A percentile compares a stretch with the other conserved stretches of the same genome.
Evolutionary conservation across 30 jellyfish, hydroid and myxozoan genomes (phyloP).

Genomic region (Aurelia coerulea): DNA sequence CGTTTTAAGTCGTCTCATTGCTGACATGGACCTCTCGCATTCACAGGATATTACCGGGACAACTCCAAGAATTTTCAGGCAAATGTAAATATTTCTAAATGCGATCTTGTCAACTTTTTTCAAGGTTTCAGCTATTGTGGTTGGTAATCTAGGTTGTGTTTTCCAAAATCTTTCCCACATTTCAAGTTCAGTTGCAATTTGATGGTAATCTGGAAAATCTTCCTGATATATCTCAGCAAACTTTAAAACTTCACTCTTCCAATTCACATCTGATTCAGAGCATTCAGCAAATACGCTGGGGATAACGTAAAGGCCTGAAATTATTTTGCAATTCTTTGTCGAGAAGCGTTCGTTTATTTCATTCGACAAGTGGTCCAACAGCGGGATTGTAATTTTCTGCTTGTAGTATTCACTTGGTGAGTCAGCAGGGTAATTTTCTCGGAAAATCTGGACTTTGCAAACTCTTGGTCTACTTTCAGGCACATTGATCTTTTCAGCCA

Average conservation of each 20-base stretch:
- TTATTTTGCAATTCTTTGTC: neutral
- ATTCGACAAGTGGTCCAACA: slow-evolving; percentile 23
- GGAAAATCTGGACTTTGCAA: neutral
- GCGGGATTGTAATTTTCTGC: slow-evolving; percentile 25
- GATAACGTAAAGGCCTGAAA: slow-evolving; percentile 22
- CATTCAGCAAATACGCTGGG: slow-evolving; percentile 11
- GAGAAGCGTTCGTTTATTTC: slow-evolving; percentile 37
- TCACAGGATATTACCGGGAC: slow-evolving; percentile 75
- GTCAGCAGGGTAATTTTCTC: slow-evolving; percentile 11
- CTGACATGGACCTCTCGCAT: slow-evolving; percentile 69
- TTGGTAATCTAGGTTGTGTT: slow-evolving; percentile 7
- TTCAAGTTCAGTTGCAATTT: slow-evolving; percentile 30
- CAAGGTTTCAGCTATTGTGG: slow-evolving; percentile 31
- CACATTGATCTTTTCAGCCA: slow-evolving; percentile 27
- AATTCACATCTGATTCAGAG: neutral
- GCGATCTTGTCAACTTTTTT: slow-evolving; percentile 28
- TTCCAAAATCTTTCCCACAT: slow-evolving; percentile 49
- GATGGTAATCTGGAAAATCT: slow-evolving; percentile 5
- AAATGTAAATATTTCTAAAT: slow-evolving; percentile 62
- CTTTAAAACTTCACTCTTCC: slow-evolving; percentile 26
- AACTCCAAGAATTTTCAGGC: slow-evolving; percentile 57
- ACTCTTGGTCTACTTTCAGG: slow-evolving; percentile 22
- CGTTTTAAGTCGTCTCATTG: slow-evolving; percentile 57
- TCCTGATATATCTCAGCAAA: slow-evolving; percentile 8
- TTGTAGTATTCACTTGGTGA: slow-evolving; percentile 35